Percentiles rank a stretch among this genome's conserved stretches.
phyloP scores from a whole-genome alignment of 2,888 invertebrate genomes.

The Rosalia funebris region DNA sequence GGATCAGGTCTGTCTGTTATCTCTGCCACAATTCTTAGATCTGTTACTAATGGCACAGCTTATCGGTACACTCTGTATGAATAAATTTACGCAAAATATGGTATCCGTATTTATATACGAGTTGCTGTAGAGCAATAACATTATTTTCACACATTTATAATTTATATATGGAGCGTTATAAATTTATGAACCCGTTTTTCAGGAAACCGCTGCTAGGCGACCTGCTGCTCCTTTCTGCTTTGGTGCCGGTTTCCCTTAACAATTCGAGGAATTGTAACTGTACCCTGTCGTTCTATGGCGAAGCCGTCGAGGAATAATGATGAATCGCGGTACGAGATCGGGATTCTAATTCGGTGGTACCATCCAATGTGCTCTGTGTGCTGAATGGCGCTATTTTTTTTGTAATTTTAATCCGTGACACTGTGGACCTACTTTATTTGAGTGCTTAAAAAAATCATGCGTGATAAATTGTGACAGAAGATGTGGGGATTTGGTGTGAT shows the following conservation, averaged over 20 bases:
- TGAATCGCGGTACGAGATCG: constrained; percentile 8
- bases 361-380: constrained; percentile 5
- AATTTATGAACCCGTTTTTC: constrained; percentile 1
- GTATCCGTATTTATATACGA: too few species aligned
- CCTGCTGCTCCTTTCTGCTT: neutral
- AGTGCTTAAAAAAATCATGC: constrained; percentile 6
- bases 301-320: constrained; percentile 32
- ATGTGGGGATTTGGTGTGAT: constrained; percentile 5
- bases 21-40: too few species aligned
- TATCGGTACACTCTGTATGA: too few species aligned
- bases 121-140: too few species aligned
- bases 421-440: constrained; percentile 8
- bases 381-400: constrained; percentile 6
- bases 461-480: constrained; percentile 4
- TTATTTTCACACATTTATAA: too few species aligned
- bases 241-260: neutral
- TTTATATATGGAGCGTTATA: too few species aligned
- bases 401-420: neutral
- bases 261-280: constrained; percentile 35
- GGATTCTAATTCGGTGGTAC: constrained; percentile 2
- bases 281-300: constrained; percentile 28
- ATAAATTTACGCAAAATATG: too few species aligned
- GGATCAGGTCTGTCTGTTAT: too few species aligned
- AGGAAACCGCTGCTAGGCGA: constrained; percentile 7
- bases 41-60: too few species aligned